Evolutionary conservation across 2,888 invertebrate genomes (phyloP).

Genomic region (Metopia argyrocephala): DNA sequence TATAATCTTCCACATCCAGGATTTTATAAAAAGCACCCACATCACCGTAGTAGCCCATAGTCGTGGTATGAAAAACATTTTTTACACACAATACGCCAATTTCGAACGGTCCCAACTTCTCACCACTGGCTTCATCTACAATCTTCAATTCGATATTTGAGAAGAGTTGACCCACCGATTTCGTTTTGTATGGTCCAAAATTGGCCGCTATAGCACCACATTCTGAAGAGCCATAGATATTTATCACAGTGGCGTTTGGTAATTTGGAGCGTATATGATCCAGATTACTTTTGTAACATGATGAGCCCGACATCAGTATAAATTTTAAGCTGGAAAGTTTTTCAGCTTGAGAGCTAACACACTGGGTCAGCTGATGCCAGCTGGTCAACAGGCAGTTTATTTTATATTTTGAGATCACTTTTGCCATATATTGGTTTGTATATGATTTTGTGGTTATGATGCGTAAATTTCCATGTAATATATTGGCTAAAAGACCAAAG

Average conservation of each 20-base stretch:
- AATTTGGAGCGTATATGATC: slow-evolving; percentile 10
- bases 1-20: slow-evolving; percentile 72
- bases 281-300: not conserved
- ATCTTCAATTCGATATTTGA: slow-evolving; percentile 69
- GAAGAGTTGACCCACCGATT: slow-evolving; percentile 69
- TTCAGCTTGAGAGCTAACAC: not conserved
- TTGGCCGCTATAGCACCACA: slow-evolving; percentile 66
- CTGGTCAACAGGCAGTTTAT: slow-evolving; percentile 5
- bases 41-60: slow-evolving; percentile 72
- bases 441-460: slow-evolving; percentile 13
- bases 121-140: slow-evolving; percentile 68
- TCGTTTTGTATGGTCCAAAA: slow-evolving; percentile 66
- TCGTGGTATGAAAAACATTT: slow-evolving; percentile 60
- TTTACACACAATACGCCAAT: slow-evolving; percentile 71
- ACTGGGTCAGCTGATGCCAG: not conserved
- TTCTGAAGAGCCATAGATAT: slow-evolving; percentile 70
- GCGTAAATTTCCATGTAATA: slow-evolving; percentile 22
- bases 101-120: slow-evolving; percentile 67
- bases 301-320: not conserved
- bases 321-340: slow-evolving; percentile 8
- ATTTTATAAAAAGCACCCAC: slow-evolving; percentile 68
- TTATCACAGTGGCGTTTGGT: not conserved
- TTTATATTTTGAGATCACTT: slow-evolving; percentile 6
- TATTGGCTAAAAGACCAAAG: slow-evolving; percentile 21
- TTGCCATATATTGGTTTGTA: slow-evolving; percentile 36